Evolutionary conservation across 2,797 vertebrate species (phyloP).

Genomic region (Urocyon cinereoargenteus): DNA sequence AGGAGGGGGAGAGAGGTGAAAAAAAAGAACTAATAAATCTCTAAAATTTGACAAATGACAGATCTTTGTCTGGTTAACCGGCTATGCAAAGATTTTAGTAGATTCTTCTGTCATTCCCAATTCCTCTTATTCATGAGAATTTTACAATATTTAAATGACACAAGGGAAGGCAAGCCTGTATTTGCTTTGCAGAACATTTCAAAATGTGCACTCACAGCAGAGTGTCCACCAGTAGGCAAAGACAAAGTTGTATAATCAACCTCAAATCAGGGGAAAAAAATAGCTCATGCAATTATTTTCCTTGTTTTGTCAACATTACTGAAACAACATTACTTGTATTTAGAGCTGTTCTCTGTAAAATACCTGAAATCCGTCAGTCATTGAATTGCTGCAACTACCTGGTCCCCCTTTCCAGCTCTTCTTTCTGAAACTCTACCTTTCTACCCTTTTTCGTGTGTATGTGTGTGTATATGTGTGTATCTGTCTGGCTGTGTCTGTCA

Average conservation of each 20-base stretch:
- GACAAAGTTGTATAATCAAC: not conserved
- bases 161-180: not conserved
- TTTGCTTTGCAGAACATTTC: slow-evolving; percentile 65
- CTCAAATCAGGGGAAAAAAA: not conserved
- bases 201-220: not conserved
- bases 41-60: slow-evolving; percentile 77
- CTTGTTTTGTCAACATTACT: not conserved
- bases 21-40: slow-evolving; percentile 48
- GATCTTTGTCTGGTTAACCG: slow-evolving; percentile 68
- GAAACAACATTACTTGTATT: not conserved
- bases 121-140: slow-evolving; percentile 36
- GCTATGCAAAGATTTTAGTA: slow-evolving; percentile 69
- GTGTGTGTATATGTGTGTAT: not conserved
- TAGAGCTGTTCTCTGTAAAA: not conserved
- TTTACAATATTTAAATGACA: slow-evolving; percentile 70
- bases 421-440: not conserved
- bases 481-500: not conserved
- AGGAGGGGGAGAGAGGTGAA: not conserved
- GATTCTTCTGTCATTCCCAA: slow-evolving; percentile 45
- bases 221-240: slow-evolving; percentile 1
- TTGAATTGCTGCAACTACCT: not conserved
- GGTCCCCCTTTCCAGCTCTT: not conserved
- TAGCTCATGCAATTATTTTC: not conserved
- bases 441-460: not conserved
- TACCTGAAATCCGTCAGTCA: not conserved